Evolutionary conservation across 2,113 vertebrate genomes (phyloP).

Genomic region (Pungitius pungitius): DNA sequence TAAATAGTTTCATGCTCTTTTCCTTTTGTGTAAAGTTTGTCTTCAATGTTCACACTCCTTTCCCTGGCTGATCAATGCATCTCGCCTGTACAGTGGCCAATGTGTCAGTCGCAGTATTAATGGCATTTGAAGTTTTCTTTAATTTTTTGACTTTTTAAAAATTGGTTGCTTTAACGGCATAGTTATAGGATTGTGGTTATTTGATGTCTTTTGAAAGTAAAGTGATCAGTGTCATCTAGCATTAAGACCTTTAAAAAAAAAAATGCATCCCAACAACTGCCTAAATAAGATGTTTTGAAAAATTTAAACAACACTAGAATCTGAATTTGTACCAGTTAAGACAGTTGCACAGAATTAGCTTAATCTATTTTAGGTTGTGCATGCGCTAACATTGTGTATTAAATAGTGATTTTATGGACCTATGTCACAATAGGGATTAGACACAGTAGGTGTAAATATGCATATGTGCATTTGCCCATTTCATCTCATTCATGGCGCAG

Average conservation of each 20-base stretch:
- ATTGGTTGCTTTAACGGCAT: not conserved
- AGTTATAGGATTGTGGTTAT: not conserved
- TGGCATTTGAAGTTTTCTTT: not conserved
- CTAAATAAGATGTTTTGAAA: not conserved
- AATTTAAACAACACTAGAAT: not conserved
- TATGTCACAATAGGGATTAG: not conserved
- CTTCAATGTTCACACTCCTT: not conserved
- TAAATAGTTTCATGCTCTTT: conserved; percentile 21
- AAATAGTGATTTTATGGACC: not conserved
- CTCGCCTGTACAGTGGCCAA: not conserved
- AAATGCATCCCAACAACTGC: not conserved
- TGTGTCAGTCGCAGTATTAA: not conserved
- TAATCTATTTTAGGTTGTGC: not conserved
- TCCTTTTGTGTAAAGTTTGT: conserved; percentile 19
- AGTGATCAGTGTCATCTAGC: not conserved
- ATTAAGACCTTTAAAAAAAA: not conserved
- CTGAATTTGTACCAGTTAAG: too few relatives aligned
- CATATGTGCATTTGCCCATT: too few relatives aligned
- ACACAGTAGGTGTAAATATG: conserved; percentile 2
- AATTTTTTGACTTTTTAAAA: not conserved
- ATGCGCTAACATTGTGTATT: not conserved
- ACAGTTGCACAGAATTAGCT: not conserved
- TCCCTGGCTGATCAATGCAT: not conserved
- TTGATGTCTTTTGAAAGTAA: not conserved
- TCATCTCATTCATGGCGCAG: too few relatives aligned